Conservation (phyloP, 2,797 vertebrate species). For the Trichosurus vulpecula region DNA sequence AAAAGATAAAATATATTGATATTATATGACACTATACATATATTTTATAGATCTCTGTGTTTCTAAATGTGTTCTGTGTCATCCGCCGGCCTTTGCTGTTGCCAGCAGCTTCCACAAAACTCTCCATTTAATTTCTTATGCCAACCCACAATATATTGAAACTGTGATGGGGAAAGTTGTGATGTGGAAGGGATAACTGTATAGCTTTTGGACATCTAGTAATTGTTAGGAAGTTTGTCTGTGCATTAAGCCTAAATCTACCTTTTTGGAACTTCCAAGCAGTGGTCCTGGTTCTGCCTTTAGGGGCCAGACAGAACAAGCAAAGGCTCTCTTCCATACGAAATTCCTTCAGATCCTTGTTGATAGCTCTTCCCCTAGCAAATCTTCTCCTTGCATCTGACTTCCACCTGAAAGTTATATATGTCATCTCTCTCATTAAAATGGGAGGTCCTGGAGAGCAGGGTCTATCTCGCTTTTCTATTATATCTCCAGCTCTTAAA, state of each 20-base stretch:
- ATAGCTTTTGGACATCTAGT: not conserved
- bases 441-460: not conserved
- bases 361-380: not conserved
- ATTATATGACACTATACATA: not conserved
- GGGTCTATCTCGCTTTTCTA: not conserved
- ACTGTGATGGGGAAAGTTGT: not conserved
- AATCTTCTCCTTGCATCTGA: not conserved
- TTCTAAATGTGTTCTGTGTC: not conserved
- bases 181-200: not conserved
- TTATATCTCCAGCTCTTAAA: not conserved
- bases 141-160: not conserved
- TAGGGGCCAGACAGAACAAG: not conserved
- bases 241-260: not conserved
- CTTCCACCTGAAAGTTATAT: not conserved
- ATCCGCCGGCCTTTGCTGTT: not conserved
- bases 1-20: not conserved
- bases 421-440: not conserved
- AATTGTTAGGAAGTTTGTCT: not conserved
- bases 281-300: not conserved
- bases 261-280: not conserved
- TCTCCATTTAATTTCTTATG: not conserved
- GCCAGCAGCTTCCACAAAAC: not conserved
- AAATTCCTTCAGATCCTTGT: not conserved
- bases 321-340: not conserved
- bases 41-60: not conserved